Evolutionary conservation across 1,140 invertebrate species (phyloP).

Genomic region (Drosophila nannoptera): DNA sequence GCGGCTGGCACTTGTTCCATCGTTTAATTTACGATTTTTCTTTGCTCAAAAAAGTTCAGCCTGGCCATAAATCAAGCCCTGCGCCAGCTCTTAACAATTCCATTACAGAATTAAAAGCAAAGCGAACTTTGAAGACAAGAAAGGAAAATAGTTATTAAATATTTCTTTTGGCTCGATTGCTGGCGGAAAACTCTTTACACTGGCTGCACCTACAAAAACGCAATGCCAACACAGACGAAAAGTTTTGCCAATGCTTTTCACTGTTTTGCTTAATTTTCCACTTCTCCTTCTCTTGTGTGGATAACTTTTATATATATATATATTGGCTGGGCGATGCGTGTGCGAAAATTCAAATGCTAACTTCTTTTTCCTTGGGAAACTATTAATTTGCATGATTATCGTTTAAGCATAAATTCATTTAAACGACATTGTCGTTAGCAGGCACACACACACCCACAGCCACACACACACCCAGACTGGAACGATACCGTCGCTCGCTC

Average conservation of each 20-base stretch:
- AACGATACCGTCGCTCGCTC: slow-evolving; percentile 7
- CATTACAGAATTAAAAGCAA: slow-evolving; percentile 73
- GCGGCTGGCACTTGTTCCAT: slow-evolving; percentile 29
- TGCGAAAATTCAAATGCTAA: slow-evolving; percentile 14
- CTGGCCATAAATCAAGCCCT: slow-evolving; percentile 54
- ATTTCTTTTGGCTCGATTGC: slow-evolving; percentile 68
- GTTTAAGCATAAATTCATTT: slow-evolving; percentile 61
- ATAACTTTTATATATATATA: slow-evolving; percentile 44
- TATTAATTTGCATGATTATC: slow-evolving; percentile 74
- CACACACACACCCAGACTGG: slow-evolving; percentile 2
- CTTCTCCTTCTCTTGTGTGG: slow-evolving; percentile 1
- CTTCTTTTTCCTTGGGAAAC: slow-evolving; percentile 38
- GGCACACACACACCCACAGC: slow-evolving; percentile 5
- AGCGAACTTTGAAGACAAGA: slow-evolving; percentile 45
- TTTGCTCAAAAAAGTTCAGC: slow-evolving; percentile 44
- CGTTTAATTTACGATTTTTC: background rate
- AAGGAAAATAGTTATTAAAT: slow-evolving; percentile 73
- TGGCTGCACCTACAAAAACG: slow-evolving; percentile 56
- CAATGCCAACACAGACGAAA: slow-evolving; percentile 37
- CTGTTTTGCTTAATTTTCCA: slow-evolving; percentile 13
- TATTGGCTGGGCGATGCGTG: slow-evolving; percentile 21
- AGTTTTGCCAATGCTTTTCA: slow-evolving; percentile 28
- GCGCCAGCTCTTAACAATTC: slow-evolving; percentile 55
- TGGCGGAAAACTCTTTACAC: slow-evolving; percentile 49
- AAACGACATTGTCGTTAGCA: slow-evolving; percentile 32